Percentiles rank a stretch among this genome's conserved stretches.
phyloP scores from a whole-genome alignment of 37 sponge, comb jelly and placozoan genomes.

The Diacarnus erythraeanus region DNA sequence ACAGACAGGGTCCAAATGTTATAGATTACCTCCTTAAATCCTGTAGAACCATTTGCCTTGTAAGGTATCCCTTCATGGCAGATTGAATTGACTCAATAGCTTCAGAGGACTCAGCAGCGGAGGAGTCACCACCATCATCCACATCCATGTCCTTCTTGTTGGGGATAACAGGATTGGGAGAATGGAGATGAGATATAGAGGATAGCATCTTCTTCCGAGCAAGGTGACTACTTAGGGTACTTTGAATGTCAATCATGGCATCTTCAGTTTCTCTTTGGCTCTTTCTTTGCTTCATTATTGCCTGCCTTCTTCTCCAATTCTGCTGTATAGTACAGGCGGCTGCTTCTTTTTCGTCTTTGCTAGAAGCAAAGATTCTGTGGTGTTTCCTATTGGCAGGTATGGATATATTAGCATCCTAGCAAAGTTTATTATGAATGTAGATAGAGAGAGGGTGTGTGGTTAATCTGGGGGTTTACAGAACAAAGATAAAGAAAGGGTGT shows the following conservation, averaged over 20 bases:
- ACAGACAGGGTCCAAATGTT: not conserved
- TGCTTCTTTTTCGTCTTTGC: not conserved
- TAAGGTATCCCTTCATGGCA: slow-evolving; percentile 22
- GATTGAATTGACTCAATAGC: slow-evolving; percentile 23
- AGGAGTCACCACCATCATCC: not conserved
- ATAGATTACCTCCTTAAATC: slow-evolving; percentile 11
- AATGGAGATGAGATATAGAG: not conserved
- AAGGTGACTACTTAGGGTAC: slow-evolving; percentile 39
- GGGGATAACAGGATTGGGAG: not conserved
- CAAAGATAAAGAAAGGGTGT: too few species aligned
- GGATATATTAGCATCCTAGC: too few species aligned
- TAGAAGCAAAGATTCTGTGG: not conserved
- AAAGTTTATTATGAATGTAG: too few species aligned
- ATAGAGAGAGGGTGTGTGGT: too few species aligned
- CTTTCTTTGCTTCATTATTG: slow-evolving; percentile 17
- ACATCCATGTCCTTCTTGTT: not conserved
- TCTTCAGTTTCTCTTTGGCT: slow-evolving; percentile 18
- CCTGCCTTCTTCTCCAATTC: slow-evolving; percentile 35
- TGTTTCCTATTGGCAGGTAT: too few species aligned
- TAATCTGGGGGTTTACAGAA: too few species aligned
- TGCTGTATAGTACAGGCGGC: slow-evolving; percentile 43
- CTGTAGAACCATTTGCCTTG: slow-evolving; percentile 14
- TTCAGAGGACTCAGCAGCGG: slow-evolving; percentile 1
- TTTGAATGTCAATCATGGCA: slow-evolving; percentile 26
- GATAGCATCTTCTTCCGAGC: slow-evolving; percentile 16